Evolutionary conservation across 2,797 vertebrate species (phyloP).

Genomic region (Australoheros facetus): DNA sequence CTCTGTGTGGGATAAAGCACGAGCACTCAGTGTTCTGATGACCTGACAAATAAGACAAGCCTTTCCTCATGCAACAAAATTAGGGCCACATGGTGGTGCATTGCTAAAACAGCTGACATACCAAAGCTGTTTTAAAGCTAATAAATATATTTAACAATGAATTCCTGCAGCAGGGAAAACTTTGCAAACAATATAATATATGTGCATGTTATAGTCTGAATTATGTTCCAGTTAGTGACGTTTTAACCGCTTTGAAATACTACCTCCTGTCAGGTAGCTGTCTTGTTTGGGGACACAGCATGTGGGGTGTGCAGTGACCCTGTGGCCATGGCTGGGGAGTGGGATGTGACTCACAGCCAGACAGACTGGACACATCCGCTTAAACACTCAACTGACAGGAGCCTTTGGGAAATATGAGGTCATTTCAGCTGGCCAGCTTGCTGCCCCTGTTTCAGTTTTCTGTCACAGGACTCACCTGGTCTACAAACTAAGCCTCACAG

Average conservation of each 20-base stretch:
- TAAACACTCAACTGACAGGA: slow-evolving; percentile 70
- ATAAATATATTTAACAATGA: slow-evolving; percentile 4
- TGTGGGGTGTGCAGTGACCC: slow-evolving; percentile 28
- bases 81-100: slow-evolving; percentile 5
- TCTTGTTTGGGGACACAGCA: not conserved
- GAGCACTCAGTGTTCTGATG: slow-evolving; percentile 47
- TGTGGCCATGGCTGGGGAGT: slow-evolving; percentile 13
- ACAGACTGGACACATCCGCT: slow-evolving; percentile 64
- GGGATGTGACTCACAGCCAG: slow-evolving; percentile 59
- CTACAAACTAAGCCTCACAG: slow-evolving; percentile 4
- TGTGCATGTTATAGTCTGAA: not conserved
- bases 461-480: slow-evolving; percentile 20
- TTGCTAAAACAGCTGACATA: slow-evolving; percentile 21
- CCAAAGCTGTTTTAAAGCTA: slow-evolving; percentile 10
- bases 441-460: slow-evolving; percentile 32
- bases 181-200: not conserved
- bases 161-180: not conserved
- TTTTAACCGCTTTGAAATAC: slow-evolving; percentile 20
- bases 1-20: slow-evolving; percentile 63
- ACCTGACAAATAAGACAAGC: slow-evolving; percentile 51
- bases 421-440: slow-evolving; percentile 50
- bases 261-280: slow-evolving; percentile 28
- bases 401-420: slow-evolving; percentile 73
- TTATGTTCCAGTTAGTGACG: not conserved
- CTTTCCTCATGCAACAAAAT: slow-evolving; percentile 50